Evolutionary conservation across 2,888 invertebrate species (phyloP), one percentile per base, ranked within the genome.

Genomic region (Chymomyza caudatula): DNA sequence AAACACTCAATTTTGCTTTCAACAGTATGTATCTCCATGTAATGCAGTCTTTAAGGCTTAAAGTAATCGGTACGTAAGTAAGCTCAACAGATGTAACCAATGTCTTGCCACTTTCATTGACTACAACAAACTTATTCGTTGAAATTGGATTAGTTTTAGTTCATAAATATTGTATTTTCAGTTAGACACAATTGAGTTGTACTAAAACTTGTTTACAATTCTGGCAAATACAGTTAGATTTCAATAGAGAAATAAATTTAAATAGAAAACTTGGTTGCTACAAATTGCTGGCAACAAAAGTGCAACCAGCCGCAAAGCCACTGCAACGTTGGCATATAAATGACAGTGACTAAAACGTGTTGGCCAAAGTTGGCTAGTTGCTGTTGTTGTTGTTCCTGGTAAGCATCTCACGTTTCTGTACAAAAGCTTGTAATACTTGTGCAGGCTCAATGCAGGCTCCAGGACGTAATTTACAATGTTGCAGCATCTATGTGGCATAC

Each of bases 391-490:
- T 63, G 63, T 44, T 44, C 19, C 13, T n/a, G 42, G 65, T 64
- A 85, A 61, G 72, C 63, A 42, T 68, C 47, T 58, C 72, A 77
- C 72, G 67, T 68, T 65, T 70, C 6, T 51, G 63, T 59, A 72
- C 64, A 64, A 57, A 73, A 63, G 75, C 78, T 67, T 67, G 75
- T 77, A 74, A 67, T 69, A 67, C 70, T 70, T 74, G 65, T 62
- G 65, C 63, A 60, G 57, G 44, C 65, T 51, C 22, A 22, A 55
- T 55, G 63, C 66, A 72, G 68, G 44, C 17, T 3, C 17, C 15
- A 17, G 17, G 44, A 15, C 51, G 81, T 64, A 78, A 83, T 73
- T 78, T 84, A 83, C 81, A 85, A 85, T 78, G 76, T 81, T 80
- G 84, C 78, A 80, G 73, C 81, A 85, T 73, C 67, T 75, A 70